Evolutionary conservation across 2,888 invertebrate genomes (phyloP).

Genomic region (Hypena proboscidalis): DNA sequence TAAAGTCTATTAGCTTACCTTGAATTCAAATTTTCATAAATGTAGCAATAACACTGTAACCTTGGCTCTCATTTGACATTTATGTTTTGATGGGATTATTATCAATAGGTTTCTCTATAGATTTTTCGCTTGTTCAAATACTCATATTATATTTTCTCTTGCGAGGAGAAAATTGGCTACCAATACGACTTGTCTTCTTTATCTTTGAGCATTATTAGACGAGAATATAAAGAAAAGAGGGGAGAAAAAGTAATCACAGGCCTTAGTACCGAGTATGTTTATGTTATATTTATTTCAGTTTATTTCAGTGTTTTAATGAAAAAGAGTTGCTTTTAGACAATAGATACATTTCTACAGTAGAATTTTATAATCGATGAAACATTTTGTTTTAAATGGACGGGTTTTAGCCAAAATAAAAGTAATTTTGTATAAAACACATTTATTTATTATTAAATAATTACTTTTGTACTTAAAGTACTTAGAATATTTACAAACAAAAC

Average conservation of each 20-base stretch:
- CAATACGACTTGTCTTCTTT: conserved; percentile 57
- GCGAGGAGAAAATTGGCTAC: conserved; percentile 60
- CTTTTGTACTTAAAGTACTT: conserved; percentile 65
- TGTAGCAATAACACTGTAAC: no score
- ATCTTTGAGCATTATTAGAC: conserved; percentile 60
- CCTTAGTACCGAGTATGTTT: conserved; percentile 38
- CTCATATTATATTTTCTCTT: conserved; percentile 46
- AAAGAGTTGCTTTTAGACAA: no score
- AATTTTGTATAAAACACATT: conserved; percentile 60
- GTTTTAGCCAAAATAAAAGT: conserved; percentile 29
- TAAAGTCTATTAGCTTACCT: no score
- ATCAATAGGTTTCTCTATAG: no score
- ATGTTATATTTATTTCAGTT: no score
- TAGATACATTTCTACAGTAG: no score
- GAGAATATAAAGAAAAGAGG: conserved; percentile 39
- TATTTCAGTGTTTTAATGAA: no score
- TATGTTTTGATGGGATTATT: no score
- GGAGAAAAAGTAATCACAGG: conserved; percentile 17
- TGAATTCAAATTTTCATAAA: not conserved
- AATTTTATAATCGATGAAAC: not conserved
- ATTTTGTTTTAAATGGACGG: no score
- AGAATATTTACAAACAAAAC: conserved; percentile 65
- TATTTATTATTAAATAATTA: conserved; percentile 57
- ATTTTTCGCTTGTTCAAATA: no score
- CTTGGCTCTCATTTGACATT: no score